These are phyloP conservation scores for Drosophila busckii DNA, from an alignment of 1,140 invertebrate genomes.

Conservation along the genomic window DNA sequence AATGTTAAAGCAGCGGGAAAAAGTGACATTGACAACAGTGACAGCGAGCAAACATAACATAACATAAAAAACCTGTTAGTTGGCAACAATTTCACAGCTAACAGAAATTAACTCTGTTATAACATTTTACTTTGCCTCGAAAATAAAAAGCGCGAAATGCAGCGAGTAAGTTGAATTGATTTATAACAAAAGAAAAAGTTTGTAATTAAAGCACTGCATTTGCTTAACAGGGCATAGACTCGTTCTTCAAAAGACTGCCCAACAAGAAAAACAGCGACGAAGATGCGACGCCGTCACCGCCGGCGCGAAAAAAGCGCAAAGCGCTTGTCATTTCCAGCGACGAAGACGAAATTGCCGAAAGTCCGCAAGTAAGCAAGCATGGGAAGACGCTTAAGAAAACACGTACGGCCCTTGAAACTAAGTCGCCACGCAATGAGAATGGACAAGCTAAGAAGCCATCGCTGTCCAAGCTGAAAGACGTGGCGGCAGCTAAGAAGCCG, in stretches of 20 bases:
- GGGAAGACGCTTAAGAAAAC: slow-evolving; percentile 34
- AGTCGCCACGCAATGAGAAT: slow-evolving; percentile 12
- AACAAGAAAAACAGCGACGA: slow-evolving; percentile 33
- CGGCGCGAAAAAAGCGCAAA: slow-evolving; percentile 63
- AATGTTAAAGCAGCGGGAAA: too few relatives aligned
- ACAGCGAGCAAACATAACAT: too few relatives aligned
- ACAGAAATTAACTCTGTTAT: too few relatives aligned
- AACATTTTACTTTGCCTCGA: slow-evolving; percentile 15
- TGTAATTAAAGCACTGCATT: not conserved
- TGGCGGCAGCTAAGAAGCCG: slow-evolving; percentile 1
- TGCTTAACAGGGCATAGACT: slow-evolving; percentile 45
- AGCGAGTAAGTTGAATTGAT: slow-evolving; percentile 36
- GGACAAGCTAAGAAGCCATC: slow-evolving; percentile 41
- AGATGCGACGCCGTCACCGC: slow-evolving; percentile 22
- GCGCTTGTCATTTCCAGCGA: slow-evolving; percentile 65
- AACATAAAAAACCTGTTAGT: too few relatives aligned
- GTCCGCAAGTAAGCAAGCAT: slow-evolving; percentile 36
- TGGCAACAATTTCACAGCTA: too few relatives aligned
- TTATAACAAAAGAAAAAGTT: not conserved
- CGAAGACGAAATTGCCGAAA: slow-evolving; percentile 53
- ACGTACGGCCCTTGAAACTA: not conserved
- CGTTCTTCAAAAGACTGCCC: slow-evolving; percentile 52
- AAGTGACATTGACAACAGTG: too few relatives aligned
- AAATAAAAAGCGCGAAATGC: slow-evolving; percentile 29
- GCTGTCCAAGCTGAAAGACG: slow-evolving; percentile 52